Evolutionary conservation across 2,113 vertebrate genomes (phyloP).

Genomic region (Rhinoderma darwinii): DNA sequence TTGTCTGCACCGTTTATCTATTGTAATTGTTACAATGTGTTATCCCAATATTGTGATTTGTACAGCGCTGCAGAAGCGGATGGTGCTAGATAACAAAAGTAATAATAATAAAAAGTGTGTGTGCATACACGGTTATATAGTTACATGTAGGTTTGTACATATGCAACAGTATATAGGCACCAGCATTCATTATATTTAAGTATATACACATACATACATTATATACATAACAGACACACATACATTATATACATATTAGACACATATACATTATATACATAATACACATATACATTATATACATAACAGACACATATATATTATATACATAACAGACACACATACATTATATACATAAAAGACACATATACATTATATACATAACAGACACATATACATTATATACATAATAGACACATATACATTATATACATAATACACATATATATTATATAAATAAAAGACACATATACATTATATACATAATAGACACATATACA

Average conservation of each 20-base stretch:
- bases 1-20: not conserved
- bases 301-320: not conserved
- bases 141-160: not conserved
- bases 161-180: too few relatives aligned
- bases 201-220: not conserved
- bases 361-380: not conserved
- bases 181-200: not conserved
- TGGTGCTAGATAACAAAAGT: not conserved
- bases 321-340: not conserved
- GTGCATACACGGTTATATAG: not conserved
- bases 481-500: not conserved
- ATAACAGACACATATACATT: not conserved
- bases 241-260: not conserved
- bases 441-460: too few relatives aligned
- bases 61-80: not conserved
- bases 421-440: not conserved
- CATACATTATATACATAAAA: not conserved
- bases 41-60: not conserved
- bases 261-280: not conserved
- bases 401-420: not conserved
- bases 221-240: too few relatives aligned
- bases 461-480: not conserved
- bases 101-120: not conserved
- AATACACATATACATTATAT: not conserved
- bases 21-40: not conserved